These are phyloP conservation scores for Zosterops hypoxanthus DNA, from an alignment of 2,113 vertebrate species.

Conservation along the genomic window DNA sequence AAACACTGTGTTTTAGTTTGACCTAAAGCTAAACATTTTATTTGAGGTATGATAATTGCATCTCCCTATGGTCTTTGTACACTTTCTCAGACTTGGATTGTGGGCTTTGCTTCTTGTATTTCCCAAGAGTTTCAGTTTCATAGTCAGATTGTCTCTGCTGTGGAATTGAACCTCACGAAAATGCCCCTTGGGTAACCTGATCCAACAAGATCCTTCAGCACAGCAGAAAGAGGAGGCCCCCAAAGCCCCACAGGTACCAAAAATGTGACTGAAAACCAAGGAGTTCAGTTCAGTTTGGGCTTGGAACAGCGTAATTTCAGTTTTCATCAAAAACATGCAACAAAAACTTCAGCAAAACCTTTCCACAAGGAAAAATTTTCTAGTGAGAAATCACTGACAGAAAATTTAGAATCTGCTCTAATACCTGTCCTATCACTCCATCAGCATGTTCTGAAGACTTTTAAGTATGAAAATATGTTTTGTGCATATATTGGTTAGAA, in stretches of 20 bases:
- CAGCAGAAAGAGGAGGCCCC: background rate
- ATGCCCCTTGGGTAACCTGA: background rate
- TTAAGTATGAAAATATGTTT: background rate
- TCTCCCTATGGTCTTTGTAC: background rate
- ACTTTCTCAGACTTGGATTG: background rate
- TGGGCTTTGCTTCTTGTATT: background rate
- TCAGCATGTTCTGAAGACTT: background rate
- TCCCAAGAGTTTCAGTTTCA: background rate
- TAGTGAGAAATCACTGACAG: background rate
- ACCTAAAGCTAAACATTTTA: background rate
- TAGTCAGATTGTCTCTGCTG: background rate
- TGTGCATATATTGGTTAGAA: background rate
- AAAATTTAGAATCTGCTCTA: background rate
- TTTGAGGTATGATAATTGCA: background rate
- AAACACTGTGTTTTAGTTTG: background rate
- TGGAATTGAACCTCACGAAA: background rate
- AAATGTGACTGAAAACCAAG: background rate
- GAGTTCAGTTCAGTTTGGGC: background rate
- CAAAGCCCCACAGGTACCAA: background rate
- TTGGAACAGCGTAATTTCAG: background rate
- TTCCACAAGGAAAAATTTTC: background rate
- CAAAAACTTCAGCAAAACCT: background rate
- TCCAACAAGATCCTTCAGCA: background rate
- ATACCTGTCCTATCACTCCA: background rate
- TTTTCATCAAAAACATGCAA: background rate